Evolutionary conservation across 2,113 vertebrate genomes (phyloP).

Genomic region (Coptodon rendalli): DNA sequence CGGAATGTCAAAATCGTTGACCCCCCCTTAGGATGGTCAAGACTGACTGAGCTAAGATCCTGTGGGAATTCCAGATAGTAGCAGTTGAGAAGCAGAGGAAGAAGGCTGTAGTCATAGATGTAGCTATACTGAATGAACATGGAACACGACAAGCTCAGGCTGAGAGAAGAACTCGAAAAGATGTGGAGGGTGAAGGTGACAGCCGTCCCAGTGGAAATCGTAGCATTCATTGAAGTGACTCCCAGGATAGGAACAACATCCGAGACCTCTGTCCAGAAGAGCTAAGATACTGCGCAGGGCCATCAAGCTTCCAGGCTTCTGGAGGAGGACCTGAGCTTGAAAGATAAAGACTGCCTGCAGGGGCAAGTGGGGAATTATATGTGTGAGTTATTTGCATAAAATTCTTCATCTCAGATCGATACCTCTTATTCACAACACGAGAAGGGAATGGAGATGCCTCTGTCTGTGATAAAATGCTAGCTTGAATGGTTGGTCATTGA

Average conservation of each 20-base stretch:
- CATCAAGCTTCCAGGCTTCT: background rate
- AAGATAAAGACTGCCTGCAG: fast-evolving
- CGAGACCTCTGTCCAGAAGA: background rate
- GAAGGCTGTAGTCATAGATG: background rate
- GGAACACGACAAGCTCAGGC: background rate
- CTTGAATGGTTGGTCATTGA: conserved; percentile 6
- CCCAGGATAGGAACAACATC: background rate
- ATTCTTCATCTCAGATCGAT: background rate
- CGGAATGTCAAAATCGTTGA: background rate
- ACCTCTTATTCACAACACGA: background rate
- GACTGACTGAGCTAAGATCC: background rate
- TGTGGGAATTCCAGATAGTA: background rate
- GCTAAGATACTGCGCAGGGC: background rate
- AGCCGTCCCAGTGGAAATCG: background rate
- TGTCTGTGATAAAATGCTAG: background rate
- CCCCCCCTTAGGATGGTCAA: background rate
- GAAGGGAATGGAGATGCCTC: background rate
- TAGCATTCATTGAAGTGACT: fast-evolving
- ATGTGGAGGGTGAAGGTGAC: background rate
- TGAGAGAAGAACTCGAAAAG: background rate
- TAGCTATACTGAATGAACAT: background rate
- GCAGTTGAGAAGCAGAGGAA: background rate
- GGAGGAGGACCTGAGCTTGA: background rate
- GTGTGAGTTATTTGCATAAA: background rate
- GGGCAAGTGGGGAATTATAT: background rate